Evolutionary conservation across 2,888 invertebrate genomes (phyloP).

Genomic region (Hirudinaria manillensis): DNA sequence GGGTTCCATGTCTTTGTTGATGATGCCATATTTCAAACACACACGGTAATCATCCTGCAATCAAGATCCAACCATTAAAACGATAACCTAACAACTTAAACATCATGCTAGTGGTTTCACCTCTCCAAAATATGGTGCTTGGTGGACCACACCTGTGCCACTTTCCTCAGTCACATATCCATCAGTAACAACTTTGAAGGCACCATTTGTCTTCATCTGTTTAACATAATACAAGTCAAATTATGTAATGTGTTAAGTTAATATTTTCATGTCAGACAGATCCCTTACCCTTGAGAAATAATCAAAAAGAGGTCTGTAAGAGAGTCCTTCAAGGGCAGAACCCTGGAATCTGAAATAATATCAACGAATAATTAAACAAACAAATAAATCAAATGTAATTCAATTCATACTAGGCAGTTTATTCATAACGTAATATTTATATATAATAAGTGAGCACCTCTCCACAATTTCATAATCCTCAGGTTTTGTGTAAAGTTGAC

Average conservation of each 20-base stretch:
- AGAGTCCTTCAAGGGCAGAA: conserved; percentile 71
- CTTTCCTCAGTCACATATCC: conserved; percentile 89
- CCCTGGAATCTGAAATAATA: conserved; percentile 36
- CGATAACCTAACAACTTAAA: neutral
- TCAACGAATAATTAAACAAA: neutral
- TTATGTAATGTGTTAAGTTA: neutral
- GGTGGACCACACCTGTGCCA: conserved; percentile 95
- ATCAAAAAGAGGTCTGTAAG: conserved; percentile 80
- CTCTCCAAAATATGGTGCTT: conserved; percentile 95
- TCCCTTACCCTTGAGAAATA: conserved; percentile 62
- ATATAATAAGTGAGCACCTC: neutral
- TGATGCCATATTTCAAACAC: conserved; percentile 65
- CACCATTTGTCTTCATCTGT: conserved; percentile 58
- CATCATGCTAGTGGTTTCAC: conserved; percentile 42
- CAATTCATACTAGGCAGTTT: neutral
- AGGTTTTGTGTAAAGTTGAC: conserved; percentile 70
- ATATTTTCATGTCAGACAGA: too few species aligned
- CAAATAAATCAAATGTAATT: neutral
- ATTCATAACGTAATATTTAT: neutral
- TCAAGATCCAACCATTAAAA: neutral
- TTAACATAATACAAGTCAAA: neutral
- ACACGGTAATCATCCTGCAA: conserved; percentile 81
- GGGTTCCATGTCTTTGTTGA: conserved; percentile 71
- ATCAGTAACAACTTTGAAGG: conserved; percentile 78
- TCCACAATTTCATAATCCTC: conserved; percentile 70